A percentile compares a stretch with the other conserved stretches of the same genome.
phyloP scores from a whole-genome alignment of 2,113 vertebrate genomes.

The Kryptolebias marmoratus region DNA sequence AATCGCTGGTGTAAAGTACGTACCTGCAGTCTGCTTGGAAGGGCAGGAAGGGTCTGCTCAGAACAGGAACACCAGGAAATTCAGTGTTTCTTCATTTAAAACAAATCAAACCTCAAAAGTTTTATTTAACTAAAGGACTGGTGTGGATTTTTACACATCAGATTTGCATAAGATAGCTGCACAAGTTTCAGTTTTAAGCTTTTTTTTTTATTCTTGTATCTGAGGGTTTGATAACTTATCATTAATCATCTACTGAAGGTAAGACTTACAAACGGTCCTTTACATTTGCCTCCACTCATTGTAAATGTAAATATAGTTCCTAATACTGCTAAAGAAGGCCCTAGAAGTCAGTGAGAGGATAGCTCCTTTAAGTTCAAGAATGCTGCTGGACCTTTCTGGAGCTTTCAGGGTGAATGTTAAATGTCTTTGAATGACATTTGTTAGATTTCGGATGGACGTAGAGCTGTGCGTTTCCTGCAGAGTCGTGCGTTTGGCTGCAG shows the following conservation, averaged over 20 bases:
- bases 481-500: neutral
- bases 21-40: too few relatives aligned
- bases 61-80: too few relatives aligned
- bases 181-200: neutral
- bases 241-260: neutral
- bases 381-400: slow-evolving; percentile 22
- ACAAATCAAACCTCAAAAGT: too few relatives aligned
- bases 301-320: neutral
- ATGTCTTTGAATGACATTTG: slow-evolving; percentile 6
- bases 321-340: neutral
- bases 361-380: neutral
- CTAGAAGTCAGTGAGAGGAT: neutral
- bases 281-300: neutral
- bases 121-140: too few relatives aligned
- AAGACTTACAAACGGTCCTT: neutral
- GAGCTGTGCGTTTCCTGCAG: neutral
- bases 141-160: too few relatives aligned
- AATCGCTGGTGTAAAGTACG: too few relatives aligned
- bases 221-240: neutral
- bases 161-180: too few relatives aligned
- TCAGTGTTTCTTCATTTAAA: too few relatives aligned
- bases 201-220: neutral
- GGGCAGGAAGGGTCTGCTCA: too few relatives aligned
- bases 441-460: neutral
- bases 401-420: slow-evolving; percentile 14